Evolutionary conservation across 2,113 vertebrate genomes (phyloP), one percentile per base, ranked within the genome.

Genomic region (Dinomys branickii): DNA sequence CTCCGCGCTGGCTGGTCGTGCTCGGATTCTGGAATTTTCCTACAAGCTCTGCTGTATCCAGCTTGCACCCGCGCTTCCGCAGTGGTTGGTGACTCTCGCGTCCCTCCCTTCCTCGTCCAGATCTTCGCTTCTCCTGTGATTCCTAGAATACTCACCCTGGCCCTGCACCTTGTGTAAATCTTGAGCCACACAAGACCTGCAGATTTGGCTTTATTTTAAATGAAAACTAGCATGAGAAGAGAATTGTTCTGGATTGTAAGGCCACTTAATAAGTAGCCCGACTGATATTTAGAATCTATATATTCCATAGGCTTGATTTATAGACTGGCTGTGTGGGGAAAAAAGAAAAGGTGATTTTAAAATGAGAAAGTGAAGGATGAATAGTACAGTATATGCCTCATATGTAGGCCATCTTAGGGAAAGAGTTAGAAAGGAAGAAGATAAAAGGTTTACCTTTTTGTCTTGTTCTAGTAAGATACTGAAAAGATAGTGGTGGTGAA

Each of bases 1-100:
- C 94, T 94, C 89, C 33, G 24, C 56, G 3, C 30, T 35, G 35
- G 59, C 87, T 56, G 56, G 78, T 83, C 77, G 71, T 24, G 30
- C 87, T 75, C 52, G 69, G 88, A 56, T 95, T 94, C 63, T 78
- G 88, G 85, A 97, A 96, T 95, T 95, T 97, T 95, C 94, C 82
- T 19, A 1, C 75, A 92, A 95, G 52, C 85, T 88, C 95, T 87
- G 77, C 94, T 94, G 63, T 81, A 58, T 90, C 75, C 95, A 71
- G 14, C 71, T 52, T 85, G 69, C 77, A 82, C 50, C 41, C 83
- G 9, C n/a, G 77, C 47, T 94, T 94, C 61, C 44, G 61, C 28
- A 71, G 56, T 75, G 38, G 61, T 90, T 77, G 50, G 61, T 56
- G 84, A 56, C 91, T 82, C 80, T 56, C 65, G 61, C n/a, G 47